A percentile compares a stretch with the other conserved stretches of the same genome.
Evolutionary conservation across 2,888 invertebrate species (phyloP).

Genomic region (Ischnus inquisitorius): DNA sequence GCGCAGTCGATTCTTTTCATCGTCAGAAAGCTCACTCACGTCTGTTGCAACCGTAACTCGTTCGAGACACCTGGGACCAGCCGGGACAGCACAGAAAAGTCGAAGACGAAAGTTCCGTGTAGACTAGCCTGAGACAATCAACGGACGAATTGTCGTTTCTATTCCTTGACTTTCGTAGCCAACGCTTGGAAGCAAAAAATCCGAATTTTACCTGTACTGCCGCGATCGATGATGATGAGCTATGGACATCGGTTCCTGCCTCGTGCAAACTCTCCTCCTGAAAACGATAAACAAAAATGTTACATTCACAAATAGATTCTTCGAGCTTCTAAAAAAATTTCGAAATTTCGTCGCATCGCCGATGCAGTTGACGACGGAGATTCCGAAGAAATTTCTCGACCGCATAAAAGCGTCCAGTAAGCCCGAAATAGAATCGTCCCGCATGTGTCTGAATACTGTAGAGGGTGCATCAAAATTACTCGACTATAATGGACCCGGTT

Average conservation of each 20-base stretch:
- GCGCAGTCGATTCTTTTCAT: slow-evolving; percentile 42
- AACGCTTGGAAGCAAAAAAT: background rate
- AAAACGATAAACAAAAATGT: slow-evolving; percentile 64
- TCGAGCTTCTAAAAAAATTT: background rate
- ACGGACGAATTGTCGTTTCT: background rate
- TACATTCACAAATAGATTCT: slow-evolving; percentile 4
- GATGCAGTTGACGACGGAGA: background rate
- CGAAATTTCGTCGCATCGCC: slow-evolving; percentile 8
- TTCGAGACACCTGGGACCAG: slow-evolving; percentile 87
- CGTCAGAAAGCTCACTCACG: slow-evolving; percentile 85
- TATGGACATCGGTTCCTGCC: slow-evolving; percentile 72
- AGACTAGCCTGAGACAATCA: slow-evolving; percentile 76
- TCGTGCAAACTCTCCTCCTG: slow-evolving; percentile 81
- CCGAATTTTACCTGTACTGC: slow-evolving; percentile 78
- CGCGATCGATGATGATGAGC: slow-evolving; percentile 78
- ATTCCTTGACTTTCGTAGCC: background rate
- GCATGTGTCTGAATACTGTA: slow-evolving; percentile 29
- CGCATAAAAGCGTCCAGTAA: slow-evolving; percentile 33
- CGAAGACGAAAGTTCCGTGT: slow-evolving; percentile 78
- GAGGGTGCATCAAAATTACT: background rate
- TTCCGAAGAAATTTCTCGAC: slow-evolving; percentile 30
- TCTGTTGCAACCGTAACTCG: slow-evolving; percentile 88
- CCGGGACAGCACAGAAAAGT: slow-evolving; percentile 87
- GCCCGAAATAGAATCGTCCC: slow-evolving; percentile 56
- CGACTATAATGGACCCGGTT: background rate